A percentile compares a stretch with the other conserved stretches of the same genome.
Conservation (phyloP, 1,140 invertebrate species). For the Psix sp. region DNA sequence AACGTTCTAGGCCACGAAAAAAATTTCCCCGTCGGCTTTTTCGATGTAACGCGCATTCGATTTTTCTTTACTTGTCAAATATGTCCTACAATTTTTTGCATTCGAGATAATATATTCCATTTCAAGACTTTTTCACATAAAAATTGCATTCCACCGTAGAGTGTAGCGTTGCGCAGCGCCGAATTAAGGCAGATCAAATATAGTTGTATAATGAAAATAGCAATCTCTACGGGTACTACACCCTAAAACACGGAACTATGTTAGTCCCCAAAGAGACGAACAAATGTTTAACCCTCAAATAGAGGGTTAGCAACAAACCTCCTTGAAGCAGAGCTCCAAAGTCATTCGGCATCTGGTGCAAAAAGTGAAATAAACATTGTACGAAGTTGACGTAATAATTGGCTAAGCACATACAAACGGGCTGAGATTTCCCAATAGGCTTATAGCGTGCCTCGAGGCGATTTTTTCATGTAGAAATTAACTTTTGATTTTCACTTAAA, state of each 20-base stretch:
- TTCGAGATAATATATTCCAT: too few species aligned
- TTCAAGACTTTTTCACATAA: too few species aligned
- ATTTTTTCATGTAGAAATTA: conserved; percentile 24
- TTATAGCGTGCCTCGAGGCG: conserved; percentile 5
- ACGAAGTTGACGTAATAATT: conserved; percentile 49
- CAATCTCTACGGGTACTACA: conserved; percentile 17
- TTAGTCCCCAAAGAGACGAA: conserved; percentile 41
- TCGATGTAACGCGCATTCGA: too few species aligned
- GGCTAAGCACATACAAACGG: conserved; percentile 42
- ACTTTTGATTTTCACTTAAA: background rate
- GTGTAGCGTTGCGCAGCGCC: too few species aligned
- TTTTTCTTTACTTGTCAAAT: too few species aligned
- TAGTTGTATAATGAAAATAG: conserved; percentile 37
- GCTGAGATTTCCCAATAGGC: conserved; percentile 45
- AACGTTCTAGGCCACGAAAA: too few species aligned
- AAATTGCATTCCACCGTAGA: too few species aligned
- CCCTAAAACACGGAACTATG: conserved; percentile 37
- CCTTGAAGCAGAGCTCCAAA: conserved; percentile 27
- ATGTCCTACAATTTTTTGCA: too few species aligned
- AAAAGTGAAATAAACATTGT: conserved; percentile 55
- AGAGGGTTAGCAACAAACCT: conserved; percentile 53
- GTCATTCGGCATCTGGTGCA: conserved; percentile 45
- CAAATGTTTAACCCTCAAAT: conserved; percentile 54
- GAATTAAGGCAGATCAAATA: conserved; percentile 10
- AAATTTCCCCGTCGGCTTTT: too few species aligned